These are phyloP conservation scores for Bradypodion pumilum DNA, from an alignment of 2,797 vertebrate genomes.

Conservation along the genomic window DNA sequence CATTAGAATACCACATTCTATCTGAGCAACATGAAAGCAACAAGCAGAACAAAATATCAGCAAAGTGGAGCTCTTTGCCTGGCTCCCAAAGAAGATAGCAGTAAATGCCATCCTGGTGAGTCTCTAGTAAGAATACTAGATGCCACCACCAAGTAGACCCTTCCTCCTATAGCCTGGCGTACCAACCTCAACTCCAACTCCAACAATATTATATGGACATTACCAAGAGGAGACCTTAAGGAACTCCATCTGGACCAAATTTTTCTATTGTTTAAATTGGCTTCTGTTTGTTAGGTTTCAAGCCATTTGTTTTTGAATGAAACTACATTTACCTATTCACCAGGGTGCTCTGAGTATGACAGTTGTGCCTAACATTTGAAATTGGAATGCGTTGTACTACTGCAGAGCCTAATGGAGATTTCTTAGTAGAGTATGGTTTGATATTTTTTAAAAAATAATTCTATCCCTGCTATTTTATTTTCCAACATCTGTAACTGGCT, in stretches of 20 bases:
- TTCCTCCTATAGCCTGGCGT: background rate
- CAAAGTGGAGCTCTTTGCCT: background rate
- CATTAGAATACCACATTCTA: background rate
- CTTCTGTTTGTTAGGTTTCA: background rate
- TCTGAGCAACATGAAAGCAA: background rate
- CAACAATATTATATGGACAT: background rate
- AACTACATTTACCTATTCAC: slow-evolving; percentile 50
- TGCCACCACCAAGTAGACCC: background rate
- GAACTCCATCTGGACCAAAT: background rate
- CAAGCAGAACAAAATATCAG: background rate
- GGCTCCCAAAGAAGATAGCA: background rate
- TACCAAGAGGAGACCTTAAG: background rate
- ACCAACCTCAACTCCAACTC: no score
- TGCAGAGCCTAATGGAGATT: slow-evolving; percentile 42
- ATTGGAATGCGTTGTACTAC: slow-evolving; percentile 33
- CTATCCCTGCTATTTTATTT: slow-evolving; percentile 54
- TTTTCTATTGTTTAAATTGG: background rate
- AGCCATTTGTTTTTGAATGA: background rate
- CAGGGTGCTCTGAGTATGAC: slow-evolving; percentile 47
- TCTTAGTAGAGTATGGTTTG: slow-evolving; percentile 62
- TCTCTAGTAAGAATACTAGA: background rate
- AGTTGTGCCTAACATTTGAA: slow-evolving; percentile 40
- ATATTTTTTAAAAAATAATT: slow-evolving; percentile 50
- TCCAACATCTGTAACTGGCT: slow-evolving; percentile 63
- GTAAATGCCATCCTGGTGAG: background rate